phyloP scores from a whole-genome alignment of 2,113 vertebrate species.

The Haemorhous mexicanus region DNA sequence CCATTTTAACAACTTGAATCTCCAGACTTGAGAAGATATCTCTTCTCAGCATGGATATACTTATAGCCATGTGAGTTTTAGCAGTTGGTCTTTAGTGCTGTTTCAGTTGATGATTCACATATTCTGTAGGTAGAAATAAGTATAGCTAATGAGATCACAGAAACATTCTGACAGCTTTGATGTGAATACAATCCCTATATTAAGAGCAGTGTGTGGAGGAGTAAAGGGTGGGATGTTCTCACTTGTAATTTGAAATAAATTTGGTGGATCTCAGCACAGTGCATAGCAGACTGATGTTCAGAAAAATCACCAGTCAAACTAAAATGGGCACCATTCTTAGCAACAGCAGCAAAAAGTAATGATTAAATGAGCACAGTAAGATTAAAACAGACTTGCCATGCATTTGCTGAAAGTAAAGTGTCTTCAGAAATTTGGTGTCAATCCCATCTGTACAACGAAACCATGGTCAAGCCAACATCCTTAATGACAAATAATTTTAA shows the following conservation, averaged over 20 bases:
- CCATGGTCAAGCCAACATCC: neutral
- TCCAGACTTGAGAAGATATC: neutral
- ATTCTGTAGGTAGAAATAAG: conserved; percentile 63
- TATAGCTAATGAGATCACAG: conserved; percentile 64
- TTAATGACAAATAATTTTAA: neutral
- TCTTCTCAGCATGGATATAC: neutral
- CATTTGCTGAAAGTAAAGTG: neutral
- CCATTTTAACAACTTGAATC: neutral
- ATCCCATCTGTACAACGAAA: neutral
- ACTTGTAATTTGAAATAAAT: conserved; percentile 52
- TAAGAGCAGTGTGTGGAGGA: conserved; percentile 58
- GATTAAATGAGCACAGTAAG: neutral
- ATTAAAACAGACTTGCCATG: neutral
- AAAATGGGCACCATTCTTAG: neutral
- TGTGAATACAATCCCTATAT: conserved; percentile 61
- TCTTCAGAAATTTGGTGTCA: neutral
- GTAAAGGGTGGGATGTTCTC: conserved; percentile 43
- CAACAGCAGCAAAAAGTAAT: neutral
- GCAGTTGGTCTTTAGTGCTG: conserved; percentile 32
- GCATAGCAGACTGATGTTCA: conserved; percentile 27
- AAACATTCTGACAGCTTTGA: conserved; percentile 65
- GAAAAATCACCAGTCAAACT: conserved; percentile 33
- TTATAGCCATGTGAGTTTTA: conserved; percentile 27
- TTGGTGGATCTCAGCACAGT: conserved; percentile 31
- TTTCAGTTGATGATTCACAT: conserved; percentile 60